phyloP scores from a whole-genome alignment of 2,113 vertebrate genomes.

The Misgurnus anguillicaudatus region DNA sequence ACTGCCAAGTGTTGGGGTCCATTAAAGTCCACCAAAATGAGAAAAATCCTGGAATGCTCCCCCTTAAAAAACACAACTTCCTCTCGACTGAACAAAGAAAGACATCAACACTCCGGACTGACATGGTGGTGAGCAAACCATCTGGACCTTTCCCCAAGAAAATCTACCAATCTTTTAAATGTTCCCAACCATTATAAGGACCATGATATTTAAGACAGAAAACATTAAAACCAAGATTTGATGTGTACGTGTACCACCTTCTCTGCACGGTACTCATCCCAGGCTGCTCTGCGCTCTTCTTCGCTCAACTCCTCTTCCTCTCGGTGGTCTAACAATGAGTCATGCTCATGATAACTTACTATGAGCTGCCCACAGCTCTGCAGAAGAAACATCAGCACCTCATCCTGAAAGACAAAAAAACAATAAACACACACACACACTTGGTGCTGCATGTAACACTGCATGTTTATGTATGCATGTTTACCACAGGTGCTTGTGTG shows the following conservation, averaged over 20 bases:
- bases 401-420: slow-evolving; percentile 74
- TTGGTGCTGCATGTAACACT: neutral
- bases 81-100: too few relatives aligned
- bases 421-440: neutral
- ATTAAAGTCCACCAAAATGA: too few relatives aligned
- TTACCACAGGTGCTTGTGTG: slow-evolving; percentile 51
- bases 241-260: slow-evolving; percentile 73
- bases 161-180: too few relatives aligned
- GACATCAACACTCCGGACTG: too few relatives aligned
- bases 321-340: slow-evolving; percentile 95
- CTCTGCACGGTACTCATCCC: slow-evolving; percentile 95
- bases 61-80: too few relatives aligned
- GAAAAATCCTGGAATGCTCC: too few relatives aligned
- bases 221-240: neutral
- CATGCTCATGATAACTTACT: slow-evolving; percentile 91
- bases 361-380: slow-evolving; percentile 86
- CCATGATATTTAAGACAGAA: too few relatives aligned
- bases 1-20: too few relatives aligned
- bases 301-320: slow-evolving; percentile 93
- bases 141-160: too few relatives aligned
- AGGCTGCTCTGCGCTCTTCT: slow-evolving; percentile 90
- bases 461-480: neutral
- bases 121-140: too few relatives aligned
- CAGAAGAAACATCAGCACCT: slow-evolving; percentile 81
- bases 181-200: too few relatives aligned